Conservation (phyloP, 2,113 vertebrate genomes). For the Varanus komodoensis region DNA sequence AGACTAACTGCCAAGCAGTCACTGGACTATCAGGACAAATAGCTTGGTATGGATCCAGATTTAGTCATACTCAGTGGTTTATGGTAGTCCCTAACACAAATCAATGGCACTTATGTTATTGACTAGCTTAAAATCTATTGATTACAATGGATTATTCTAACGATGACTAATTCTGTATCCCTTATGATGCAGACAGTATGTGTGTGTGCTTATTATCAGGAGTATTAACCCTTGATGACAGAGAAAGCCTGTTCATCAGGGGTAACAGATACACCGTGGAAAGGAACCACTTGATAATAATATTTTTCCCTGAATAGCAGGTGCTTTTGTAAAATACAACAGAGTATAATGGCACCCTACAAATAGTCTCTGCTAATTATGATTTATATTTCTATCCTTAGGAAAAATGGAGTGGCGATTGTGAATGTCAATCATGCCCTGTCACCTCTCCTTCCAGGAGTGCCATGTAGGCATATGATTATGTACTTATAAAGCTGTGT, state of each 20-base stretch:
- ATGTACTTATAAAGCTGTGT: constrained; percentile 8
- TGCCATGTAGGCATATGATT: neutral
- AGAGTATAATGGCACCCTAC: neutral
- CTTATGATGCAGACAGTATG: neutral
- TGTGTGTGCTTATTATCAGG: neutral
- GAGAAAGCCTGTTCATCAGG: neutral
- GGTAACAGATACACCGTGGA: neutral
- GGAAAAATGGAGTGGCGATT: neutral
- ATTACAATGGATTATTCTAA: too few species aligned
- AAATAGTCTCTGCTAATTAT: constrained; percentile 4
- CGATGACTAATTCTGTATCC: neutral
- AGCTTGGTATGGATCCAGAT: too few species aligned
- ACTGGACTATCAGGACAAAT: too few species aligned
- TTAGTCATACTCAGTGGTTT: too few species aligned
- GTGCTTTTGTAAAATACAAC: neutral
- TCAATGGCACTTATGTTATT: too few species aligned
- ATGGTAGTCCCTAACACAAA: too few species aligned
- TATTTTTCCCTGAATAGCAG: neutral
- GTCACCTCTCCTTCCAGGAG: neutral
- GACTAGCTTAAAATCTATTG: too few species aligned
- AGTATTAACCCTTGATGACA: neutral
- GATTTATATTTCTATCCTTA: neutral
- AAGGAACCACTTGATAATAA: neutral
- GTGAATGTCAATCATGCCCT: neutral
- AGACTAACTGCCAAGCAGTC: neutral